phyloP scores from a whole-genome alignment of 1,140 invertebrate species.

The Zaprionus vittiger region DNA sequence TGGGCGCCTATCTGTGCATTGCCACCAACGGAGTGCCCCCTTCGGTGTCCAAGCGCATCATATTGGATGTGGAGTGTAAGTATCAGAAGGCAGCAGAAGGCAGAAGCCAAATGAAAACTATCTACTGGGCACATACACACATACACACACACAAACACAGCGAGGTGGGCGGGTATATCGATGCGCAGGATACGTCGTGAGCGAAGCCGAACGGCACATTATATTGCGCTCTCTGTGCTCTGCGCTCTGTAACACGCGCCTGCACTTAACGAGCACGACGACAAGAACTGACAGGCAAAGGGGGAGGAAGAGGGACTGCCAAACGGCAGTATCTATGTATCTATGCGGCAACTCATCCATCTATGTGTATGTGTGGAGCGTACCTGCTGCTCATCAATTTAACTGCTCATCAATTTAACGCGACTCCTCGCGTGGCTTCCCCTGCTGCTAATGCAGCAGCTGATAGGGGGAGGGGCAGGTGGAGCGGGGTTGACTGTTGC shows the following conservation, averaged over 20 bases:
- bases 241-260: conserved; percentile 68
- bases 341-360: conserved; percentile 62
- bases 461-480: conserved; percentile 46
- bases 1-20: conserved; percentile 94
- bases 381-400: conserved; percentile 80
- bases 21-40: conserved; percentile 94
- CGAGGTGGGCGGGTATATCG: neutral
- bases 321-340: conserved; percentile 15
- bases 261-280: conserved; percentile 66
- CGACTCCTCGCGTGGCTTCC: conserved; percentile 49
- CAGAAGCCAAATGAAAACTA: conserved; percentile 18
- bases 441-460: conserved; percentile 71
- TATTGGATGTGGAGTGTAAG: conserved; percentile 95
- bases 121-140: neutral
- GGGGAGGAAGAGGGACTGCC: neutral
- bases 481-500: conserved; percentile 62
- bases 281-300: conserved; percentile 33
- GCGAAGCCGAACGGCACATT: conserved; percentile 35
- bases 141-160: neutral
- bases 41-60: conserved; percentile 94
- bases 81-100: conserved; percentile 64
- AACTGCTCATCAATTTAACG: no score
- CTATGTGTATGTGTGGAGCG: conserved; percentile 24
- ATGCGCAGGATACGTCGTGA: neutral
- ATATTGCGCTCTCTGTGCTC: conserved; percentile 47